Percentiles rank a stretch among this genome's conserved stretches.
Evolutionary conservation across 1,140 invertebrate genomes (phyloP).

Genomic region (Kradibia gibbosae): DNA sequence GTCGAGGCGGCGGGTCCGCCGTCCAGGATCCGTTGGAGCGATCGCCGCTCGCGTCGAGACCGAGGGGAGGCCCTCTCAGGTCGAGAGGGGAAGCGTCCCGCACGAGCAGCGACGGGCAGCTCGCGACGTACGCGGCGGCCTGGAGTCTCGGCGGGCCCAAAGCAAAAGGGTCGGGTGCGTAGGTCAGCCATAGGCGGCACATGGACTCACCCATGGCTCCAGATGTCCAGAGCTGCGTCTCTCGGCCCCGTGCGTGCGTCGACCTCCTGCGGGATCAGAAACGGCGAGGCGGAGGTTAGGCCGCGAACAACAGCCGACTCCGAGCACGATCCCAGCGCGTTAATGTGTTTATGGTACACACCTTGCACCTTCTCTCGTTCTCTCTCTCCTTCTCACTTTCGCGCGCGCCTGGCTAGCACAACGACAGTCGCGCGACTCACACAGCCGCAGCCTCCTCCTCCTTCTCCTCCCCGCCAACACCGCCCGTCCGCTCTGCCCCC

Average conservation of each 20-base stretch:
- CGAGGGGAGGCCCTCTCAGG: too few relatives aligned
- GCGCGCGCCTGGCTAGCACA: background rate
- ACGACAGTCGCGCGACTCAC: background rate
- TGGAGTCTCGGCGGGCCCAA: background rate
- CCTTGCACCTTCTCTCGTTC: background rate
- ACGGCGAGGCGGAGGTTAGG: background rate
- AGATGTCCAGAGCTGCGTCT: background rate
- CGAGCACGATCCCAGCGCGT: background rate
- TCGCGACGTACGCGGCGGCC: too few relatives aligned
- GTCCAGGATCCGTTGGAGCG: too few relatives aligned
- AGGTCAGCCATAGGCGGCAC: background rate
- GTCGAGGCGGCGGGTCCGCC: too few relatives aligned
- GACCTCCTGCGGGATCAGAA: background rate
- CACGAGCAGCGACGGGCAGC: too few relatives aligned
- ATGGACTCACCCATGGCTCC: conserved; percentile 42
- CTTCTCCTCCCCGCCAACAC: background rate
- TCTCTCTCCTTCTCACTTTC: background rate
- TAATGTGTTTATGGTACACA: conserved; percentile 24
- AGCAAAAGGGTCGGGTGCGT: background rate
- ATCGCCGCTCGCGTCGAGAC: too few relatives aligned
- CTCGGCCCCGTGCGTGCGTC: background rate
- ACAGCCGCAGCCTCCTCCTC: background rate
- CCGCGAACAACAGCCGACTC: background rate
- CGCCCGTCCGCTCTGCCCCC: background rate
- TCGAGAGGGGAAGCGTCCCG: too few relatives aligned